phyloP scores from a whole-genome alignment of 2,888 invertebrate genomes.

The Charanyca ferruginea region DNA sequence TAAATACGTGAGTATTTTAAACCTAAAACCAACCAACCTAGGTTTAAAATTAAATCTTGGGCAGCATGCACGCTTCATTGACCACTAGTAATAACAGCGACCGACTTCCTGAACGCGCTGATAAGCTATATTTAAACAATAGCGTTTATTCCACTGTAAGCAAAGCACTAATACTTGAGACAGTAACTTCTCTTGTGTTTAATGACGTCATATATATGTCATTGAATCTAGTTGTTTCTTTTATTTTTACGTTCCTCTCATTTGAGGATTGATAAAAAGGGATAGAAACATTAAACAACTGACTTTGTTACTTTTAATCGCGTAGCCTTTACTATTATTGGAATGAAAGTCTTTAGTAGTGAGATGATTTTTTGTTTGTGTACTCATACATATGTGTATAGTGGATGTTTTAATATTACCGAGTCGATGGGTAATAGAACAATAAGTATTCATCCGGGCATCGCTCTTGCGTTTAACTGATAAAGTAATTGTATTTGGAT shows the following conservation, averaged over 20 bases:
- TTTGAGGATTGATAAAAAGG: not conserved
- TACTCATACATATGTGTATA: no score
- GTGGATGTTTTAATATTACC: not conserved
- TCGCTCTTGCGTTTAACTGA: slow-evolving; percentile 1
- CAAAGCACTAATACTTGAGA: not conserved
- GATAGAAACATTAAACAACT: slow-evolving; percentile 1
- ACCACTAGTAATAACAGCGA: not conserved
- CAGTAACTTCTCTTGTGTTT: not conserved
- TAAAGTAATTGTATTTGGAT: slow-evolving; percentile 18
- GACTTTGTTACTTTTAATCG: not conserved
- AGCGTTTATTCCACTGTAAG: not conserved
- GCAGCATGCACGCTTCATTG: not conserved
- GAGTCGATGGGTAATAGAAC: not conserved
- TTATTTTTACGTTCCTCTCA: not conserved
- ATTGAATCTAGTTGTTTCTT: not conserved
- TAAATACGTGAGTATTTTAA: no score
- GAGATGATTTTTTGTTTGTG: not conserved
- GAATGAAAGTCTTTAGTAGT: not conserved
- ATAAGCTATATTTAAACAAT: slow-evolving; percentile 2
- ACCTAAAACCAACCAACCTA: no score
- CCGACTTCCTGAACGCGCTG: not conserved
- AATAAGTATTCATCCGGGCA: slow-evolving; percentile 11
- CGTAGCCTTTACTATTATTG: no score
- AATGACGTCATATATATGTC: not conserved
- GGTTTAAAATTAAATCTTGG: no score